A percentile compares a stretch with the other conserved stretches of the same genome.
These are phyloP conservation scores for Drosophila lowei DNA, from an alignment of 1,140 invertebrate species.

Conservation along the genomic window DNA sequence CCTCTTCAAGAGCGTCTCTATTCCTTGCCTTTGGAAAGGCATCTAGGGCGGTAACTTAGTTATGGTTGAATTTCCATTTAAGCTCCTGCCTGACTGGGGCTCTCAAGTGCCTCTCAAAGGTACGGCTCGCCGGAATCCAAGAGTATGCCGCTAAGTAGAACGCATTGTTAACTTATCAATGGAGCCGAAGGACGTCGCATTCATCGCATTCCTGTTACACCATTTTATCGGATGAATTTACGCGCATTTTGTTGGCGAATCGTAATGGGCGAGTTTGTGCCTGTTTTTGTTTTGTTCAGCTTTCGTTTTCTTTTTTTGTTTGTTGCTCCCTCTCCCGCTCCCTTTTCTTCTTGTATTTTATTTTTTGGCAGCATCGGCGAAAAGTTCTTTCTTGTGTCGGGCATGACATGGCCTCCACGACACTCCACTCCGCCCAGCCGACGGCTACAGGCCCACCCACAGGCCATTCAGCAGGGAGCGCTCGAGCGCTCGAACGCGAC, in stretches of 20 bases:
- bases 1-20: no score
- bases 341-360: constrained; percentile 4
- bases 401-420: not conserved
- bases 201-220: constrained; percentile 50
- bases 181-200: constrained; percentile 38
- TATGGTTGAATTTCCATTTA: no score
- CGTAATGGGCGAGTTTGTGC: constrained; percentile 49
- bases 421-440: not conserved
- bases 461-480: constrained; percentile 39
- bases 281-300: constrained; percentile 23
- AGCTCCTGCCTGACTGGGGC: no score
- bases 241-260: constrained; percentile 44
- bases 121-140: not conserved
- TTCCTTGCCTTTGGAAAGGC: no score
- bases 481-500: constrained; percentile 31
- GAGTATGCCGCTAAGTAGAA: constrained; percentile 38
- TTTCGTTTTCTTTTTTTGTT: constrained; percentile 17
- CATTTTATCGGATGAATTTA: constrained; percentile 67
- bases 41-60: no score
- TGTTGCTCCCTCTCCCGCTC: not conserved
- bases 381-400: constrained; percentile 29
- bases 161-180: constrained; percentile 62
- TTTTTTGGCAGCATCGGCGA: constrained; percentile 26
- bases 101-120: no score
- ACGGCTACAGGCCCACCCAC: constrained; percentile 7